Percentiles rank a stretch among this genome's conserved stretches.
Evolutionary conservation across 2,113 vertebrate species (phyloP).

Genomic region (Mormyrus iriodes): DNA sequence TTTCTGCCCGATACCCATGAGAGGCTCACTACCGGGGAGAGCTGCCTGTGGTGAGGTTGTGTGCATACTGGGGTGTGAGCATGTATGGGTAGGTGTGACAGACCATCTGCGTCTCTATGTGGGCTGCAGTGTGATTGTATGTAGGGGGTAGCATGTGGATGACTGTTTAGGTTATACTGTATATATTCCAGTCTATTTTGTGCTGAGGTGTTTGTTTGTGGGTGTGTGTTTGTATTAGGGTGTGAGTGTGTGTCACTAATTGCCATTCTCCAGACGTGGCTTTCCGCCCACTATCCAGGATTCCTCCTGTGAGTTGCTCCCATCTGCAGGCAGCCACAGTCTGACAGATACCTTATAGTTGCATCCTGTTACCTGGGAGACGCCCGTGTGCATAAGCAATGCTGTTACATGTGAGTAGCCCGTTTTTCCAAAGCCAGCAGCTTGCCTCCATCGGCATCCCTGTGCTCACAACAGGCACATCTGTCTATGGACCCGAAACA

Average conservation of each 20-base stretch:
- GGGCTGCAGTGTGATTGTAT: neutral
- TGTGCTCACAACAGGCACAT: neutral
- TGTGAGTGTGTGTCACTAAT: neutral
- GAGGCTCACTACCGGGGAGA: neutral
- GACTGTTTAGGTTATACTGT: neutral
- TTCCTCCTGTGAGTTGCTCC: neutral
- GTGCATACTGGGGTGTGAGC: neutral
- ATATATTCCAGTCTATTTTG: neutral
- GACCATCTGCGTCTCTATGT: neutral
- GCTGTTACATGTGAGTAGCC: neutral
- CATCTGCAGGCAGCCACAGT: neutral
- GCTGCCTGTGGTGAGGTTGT: neutral
- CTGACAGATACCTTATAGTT: neutral
- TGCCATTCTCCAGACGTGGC: neutral
- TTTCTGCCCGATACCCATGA: neutral
- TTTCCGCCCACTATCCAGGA: neutral
- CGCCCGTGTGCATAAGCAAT: neutral
- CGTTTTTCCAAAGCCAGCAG: neutral
- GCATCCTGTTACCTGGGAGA: neutral
- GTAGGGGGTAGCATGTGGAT: neutral
- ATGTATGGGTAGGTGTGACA: neutral
- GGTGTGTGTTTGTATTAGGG: neutral
- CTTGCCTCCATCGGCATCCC: neutral
- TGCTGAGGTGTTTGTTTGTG: neutral
- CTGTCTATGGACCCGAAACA: neutral